Evolutionary conservation across 1,140 invertebrate species (phyloP).

Genomic region (Caligus rogercresseyi): DNA sequence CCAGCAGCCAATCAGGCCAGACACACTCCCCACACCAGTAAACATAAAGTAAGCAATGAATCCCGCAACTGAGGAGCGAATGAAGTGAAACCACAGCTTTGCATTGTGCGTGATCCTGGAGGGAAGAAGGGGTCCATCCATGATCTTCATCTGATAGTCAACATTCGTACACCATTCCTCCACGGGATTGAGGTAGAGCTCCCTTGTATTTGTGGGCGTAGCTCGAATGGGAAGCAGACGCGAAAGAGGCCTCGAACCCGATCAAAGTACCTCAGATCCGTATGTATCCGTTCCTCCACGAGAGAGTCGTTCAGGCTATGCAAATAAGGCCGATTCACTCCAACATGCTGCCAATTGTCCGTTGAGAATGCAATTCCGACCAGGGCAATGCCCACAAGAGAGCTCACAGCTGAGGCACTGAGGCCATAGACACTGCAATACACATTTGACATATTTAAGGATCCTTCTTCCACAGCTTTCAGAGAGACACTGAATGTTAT

Average conservation of each 20-base stretch:
- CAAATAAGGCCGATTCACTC: constrained; percentile 52
- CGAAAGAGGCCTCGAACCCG: constrained; percentile 6
- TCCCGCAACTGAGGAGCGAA: constrained; percentile 64
- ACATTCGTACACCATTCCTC: constrained; percentile 85
- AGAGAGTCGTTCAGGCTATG: background rate
- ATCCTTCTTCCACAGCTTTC: background rate
- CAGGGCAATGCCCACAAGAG: constrained; percentile 69
- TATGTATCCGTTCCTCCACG: background rate
- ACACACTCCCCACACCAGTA: constrained; percentile 75
- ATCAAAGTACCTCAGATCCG: constrained; percentile 16
- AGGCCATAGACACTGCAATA: constrained; percentile 79
- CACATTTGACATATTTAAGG: constrained; percentile 35
- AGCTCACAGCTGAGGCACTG: constrained; percentile 74
- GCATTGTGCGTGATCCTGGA: constrained; percentile 1
- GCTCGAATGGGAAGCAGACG: constrained; percentile 1
- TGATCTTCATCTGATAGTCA: constrained; percentile 69
- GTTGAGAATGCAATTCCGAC: constrained; percentile 78
- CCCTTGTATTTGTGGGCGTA: background rate
- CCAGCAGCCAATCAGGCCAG: constrained; percentile 74
- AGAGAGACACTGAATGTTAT: no score
- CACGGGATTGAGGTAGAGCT: constrained; percentile 70
- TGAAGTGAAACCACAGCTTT: constrained; percentile 34
- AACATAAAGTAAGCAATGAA: constrained; percentile 71
- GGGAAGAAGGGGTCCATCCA: constrained; percentile 3
- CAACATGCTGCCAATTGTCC: constrained; percentile 80